Percentiles rank a stretch among this genome's conserved stretches.
phyloP scores from a whole-genome alignment of 2,888 invertebrate genomes.

The Automeris io region DNA sequence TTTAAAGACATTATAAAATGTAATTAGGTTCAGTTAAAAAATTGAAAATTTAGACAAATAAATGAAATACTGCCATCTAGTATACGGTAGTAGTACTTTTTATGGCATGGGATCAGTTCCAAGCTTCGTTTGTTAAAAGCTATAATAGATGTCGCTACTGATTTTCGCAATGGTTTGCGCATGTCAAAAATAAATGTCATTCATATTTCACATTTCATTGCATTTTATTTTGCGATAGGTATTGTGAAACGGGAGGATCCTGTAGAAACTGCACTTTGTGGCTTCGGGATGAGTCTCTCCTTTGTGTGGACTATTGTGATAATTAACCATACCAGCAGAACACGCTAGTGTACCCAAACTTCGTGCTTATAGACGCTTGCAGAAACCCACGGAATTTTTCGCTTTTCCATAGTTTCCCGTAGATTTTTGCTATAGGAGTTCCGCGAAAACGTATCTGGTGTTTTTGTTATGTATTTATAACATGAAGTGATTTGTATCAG shows the following conservation, averaged over 20 bases:
- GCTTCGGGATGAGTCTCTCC: conserved; percentile 44
- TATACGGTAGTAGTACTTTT: conserved; percentile 17
- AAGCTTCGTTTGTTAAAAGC: background rate
- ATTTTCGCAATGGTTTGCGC: conserved; percentile 49
- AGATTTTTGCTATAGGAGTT: conserved; percentile 37
- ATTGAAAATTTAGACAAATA: background rate
- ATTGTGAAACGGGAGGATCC: conserved; percentile 57
- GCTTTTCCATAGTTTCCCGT: conserved; percentile 36
- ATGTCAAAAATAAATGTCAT: conserved; percentile 72
- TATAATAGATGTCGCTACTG: conserved; percentile 34
- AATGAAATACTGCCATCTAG: conserved; percentile 26
- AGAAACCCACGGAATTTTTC: conserved; percentile 23
- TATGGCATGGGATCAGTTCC: background rate
- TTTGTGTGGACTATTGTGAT: conserved; percentile 40
- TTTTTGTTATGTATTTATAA: conserved; percentile 39
- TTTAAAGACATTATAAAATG: too few relatives aligned
- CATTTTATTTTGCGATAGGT: conserved; percentile 61
- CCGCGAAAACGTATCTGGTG: conserved; percentile 22
- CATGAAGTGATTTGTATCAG: conserved; percentile 44
- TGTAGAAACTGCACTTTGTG: conserved; percentile 48
- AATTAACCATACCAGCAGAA: conserved; percentile 29
- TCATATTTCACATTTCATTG: conserved; percentile 25
- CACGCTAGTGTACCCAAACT: conserved; percentile 20
- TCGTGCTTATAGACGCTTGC: conserved; percentile 25
- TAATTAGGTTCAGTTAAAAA: too few relatives aligned